Evolutionary conservation across 2,888 invertebrate genomes (phyloP), one percentile per base, ranked within the genome.

Genomic region (Scaptomyza reducta): DNA sequence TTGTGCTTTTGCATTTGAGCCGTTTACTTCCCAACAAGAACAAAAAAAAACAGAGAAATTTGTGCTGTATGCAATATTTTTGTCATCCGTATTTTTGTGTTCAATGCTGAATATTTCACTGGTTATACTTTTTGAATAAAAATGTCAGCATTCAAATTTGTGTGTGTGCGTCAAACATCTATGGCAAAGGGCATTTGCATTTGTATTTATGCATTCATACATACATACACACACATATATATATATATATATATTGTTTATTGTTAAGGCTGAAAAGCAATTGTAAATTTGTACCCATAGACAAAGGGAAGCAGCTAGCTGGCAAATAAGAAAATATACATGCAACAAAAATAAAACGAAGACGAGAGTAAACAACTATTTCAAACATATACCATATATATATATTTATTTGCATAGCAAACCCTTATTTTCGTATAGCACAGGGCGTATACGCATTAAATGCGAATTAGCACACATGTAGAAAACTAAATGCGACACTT

Each of bases 31-130:
- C 6, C n/a, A 38, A 7, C 13, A 38, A 22, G 5, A 22, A 35
- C 14, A 14, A 14, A 38, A 38, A 14, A 0, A 7, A 9, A 38
- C 7, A 1, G 9, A 14, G 2, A 35, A 47, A n/a, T 22, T n/a
- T n/a, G 10, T 85, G 50, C 69, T 29, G 51, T 74, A 40, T 78
- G 62, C 67, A 86, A 88, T 68, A 79, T 77, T 83, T 83, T 76
- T 49, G 49, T 47, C 54, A 64, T 69, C 63, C 62, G 56, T 68
- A 86, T 82, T 70, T 67, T 71, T 71, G 50, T 71, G 53, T 57
- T 51, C 44, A 49, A 53, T 59, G 40, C 45, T 44, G 40, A 40
- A 67, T 66, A 63, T 53, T 68, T 50, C 44, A 49, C 42, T 50
- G 35, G 29, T 35, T 41, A 68, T 53, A 22, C 11, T 40, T 35